phyloP scores from a whole-genome alignment of 2,113 vertebrate genomes.

The Regulus satrapa region DNA sequence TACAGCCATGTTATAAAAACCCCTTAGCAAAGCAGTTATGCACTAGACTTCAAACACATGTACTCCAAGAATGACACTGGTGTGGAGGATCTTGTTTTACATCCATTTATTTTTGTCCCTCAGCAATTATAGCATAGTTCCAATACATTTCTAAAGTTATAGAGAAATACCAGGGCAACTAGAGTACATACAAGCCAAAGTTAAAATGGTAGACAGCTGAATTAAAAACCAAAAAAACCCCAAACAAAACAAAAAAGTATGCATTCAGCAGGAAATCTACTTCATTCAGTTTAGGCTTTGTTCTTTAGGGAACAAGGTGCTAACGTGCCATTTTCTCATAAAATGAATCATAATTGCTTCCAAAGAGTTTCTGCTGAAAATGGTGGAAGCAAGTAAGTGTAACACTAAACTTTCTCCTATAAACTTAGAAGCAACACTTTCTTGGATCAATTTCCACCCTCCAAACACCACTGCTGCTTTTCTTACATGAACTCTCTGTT shows the following conservation, averaged over 20 bases:
- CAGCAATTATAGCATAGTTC: slow-evolving; percentile 70
- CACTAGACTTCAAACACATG: slow-evolving; percentile 63
- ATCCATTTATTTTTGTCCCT: slow-evolving; percentile 74
- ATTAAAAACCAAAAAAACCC: neutral
- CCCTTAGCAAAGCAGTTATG: slow-evolving; percentile 59
- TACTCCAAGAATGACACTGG: slow-evolving; percentile 72
- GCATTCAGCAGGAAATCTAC: slow-evolving; percentile 64
- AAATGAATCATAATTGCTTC: slow-evolving; percentile 68
- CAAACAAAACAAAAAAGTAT: neutral
- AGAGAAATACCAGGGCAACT: slow-evolving; percentile 72
- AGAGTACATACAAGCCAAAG: slow-evolving; percentile 72
- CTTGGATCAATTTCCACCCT: slow-evolving; percentile 68
- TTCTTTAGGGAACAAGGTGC: slow-evolving; percentile 76
- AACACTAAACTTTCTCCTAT: slow-evolving; percentile 72
- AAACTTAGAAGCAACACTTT: slow-evolving; percentile 72
- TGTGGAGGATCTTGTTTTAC: slow-evolving; percentile 71
- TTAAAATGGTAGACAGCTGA: slow-evolving; percentile 66
- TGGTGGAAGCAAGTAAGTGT: slow-evolving; percentile 69
- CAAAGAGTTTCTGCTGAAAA: slow-evolving; percentile 69
- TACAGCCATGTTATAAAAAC: slow-evolving; percentile 61
- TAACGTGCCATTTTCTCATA: slow-evolving; percentile 72
- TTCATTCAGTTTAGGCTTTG: slow-evolving; percentile 69
- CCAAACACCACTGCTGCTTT: slow-evolving; percentile 61
- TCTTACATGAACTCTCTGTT: slow-evolving; percentile 62
- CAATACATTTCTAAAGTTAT: slow-evolving; percentile 73